Percentiles rank a stretch among this genome's conserved stretches.
These are phyloP conservation scores for Ectemnius continuus DNA, from an alignment of 2,888 invertebrate species.

Conservation along the genomic window DNA sequence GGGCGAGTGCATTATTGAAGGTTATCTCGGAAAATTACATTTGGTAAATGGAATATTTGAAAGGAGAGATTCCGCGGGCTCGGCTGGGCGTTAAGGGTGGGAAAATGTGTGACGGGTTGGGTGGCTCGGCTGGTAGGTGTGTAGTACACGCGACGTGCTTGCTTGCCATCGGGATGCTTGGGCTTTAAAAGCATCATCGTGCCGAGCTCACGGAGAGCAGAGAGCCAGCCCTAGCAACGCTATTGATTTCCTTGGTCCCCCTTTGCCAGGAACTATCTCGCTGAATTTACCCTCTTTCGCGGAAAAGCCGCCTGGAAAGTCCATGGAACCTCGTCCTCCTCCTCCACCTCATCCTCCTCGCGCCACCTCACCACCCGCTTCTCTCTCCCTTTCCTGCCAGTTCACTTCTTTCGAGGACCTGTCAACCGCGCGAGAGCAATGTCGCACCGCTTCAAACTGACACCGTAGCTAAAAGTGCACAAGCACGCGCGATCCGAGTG, in stretches of 20 bases:
- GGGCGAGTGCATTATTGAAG: too few relatives aligned
- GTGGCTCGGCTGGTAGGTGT: too few relatives aligned
- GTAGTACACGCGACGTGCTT: neutral
- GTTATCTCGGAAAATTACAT: constrained; percentile 30
- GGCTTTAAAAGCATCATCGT: constrained; percentile 69
- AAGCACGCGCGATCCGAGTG: too few relatives aligned
- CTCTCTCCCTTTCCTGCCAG: neutral
- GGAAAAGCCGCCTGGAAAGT: constrained; percentile 61
- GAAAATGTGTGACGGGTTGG: constrained; percentile 24
- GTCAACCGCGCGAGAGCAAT: constrained; percentile 2
- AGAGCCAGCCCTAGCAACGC: constrained; percentile 75
- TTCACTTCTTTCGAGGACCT: constrained; percentile 10
- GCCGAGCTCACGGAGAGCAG: constrained; percentile 62
- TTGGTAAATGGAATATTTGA: constrained; percentile 53
- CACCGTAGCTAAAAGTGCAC: too few relatives aligned
- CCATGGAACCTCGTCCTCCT: constrained; percentile 46
- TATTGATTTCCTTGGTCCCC: constrained; percentile 77
- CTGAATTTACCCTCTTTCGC: constrained; percentile 71
- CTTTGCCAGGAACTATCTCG: constrained; percentile 69
- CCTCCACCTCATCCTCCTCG: constrained; percentile 33
- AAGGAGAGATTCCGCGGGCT: constrained; percentile 43
- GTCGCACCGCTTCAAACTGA: neutral
- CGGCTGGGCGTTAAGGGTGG: constrained; percentile 36
- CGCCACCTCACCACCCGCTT: neutral
- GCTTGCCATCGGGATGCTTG: constrained; percentile 54